A percentile compares a stretch with the other conserved stretches of the same genome.
These are phyloP conservation scores for Huso huso DNA, from an alignment of 2,797 vertebrate species.

Conservation along the genomic window DNA sequence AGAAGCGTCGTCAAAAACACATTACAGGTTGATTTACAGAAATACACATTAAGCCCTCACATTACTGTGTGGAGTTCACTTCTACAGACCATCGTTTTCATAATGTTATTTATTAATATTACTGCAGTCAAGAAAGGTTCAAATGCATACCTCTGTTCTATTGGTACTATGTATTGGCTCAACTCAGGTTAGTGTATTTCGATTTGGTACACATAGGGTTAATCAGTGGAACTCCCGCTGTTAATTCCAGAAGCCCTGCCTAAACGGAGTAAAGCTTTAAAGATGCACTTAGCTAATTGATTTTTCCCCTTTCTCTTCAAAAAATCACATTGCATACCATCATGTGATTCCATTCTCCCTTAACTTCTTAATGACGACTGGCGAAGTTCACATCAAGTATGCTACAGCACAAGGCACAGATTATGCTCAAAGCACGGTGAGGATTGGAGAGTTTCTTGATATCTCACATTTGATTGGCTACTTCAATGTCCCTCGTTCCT, in stretches of 20 bases:
- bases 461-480: not conserved
- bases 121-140: too few species aligned
- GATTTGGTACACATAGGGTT: not conserved
- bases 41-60: too few species aligned
- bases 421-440: not conserved
- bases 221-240: not conserved
- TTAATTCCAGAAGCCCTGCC: conserved; percentile 18
- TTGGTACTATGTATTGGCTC: too few species aligned
- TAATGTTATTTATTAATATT: too few species aligned
- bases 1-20: too few species aligned
- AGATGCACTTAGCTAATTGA: conserved; percentile 65
- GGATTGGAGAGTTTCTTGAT: conserved; percentile 14
- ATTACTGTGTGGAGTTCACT: too few species aligned
- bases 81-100: too few species aligned
- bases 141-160: too few species aligned
- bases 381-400: conserved; percentile 1
- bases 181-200: too few species aligned
- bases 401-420: conserved; percentile 14
- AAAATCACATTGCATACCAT: conserved; percentile 55
- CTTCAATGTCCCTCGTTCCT: conserved; percentile 12
- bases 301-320: conserved; percentile 48
- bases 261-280: conserved; percentile 23
- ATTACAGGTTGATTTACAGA: too few species aligned
- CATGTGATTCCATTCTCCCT: conserved; percentile 57
- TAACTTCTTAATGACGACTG: conserved; percentile 35